phyloP scores from a whole-genome alignment of 2,797 vertebrate species.

The Coreius guichenoti region DNA sequence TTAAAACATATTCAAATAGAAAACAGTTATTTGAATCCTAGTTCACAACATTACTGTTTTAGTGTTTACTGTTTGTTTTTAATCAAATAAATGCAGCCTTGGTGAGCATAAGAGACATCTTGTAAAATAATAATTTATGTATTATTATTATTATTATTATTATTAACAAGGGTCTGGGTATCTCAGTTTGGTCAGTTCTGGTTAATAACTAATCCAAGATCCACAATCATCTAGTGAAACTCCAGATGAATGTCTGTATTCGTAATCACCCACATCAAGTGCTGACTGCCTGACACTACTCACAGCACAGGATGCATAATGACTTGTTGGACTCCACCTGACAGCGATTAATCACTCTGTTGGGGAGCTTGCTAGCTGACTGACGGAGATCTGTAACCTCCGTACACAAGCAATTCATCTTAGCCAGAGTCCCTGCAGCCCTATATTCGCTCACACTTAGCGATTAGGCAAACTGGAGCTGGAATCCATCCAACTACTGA shows the following conservation, averaged over 20 bases:
- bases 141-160: background rate
- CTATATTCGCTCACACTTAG: conserved; percentile 54
- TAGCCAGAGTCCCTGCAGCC: conserved; percentile 62
- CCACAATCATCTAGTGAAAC: background rate
- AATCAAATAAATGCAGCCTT: background rate
- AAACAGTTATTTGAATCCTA: no score
- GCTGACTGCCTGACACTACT: conserved; percentile 48
- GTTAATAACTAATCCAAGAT: background rate
- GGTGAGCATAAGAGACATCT: background rate
- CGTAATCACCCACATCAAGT: conserved; percentile 14
- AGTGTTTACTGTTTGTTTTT: background rate
- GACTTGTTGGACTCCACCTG: conserved; percentile 74
- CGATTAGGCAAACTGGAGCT: conserved; percentile 67
- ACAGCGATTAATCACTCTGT: conserved; percentile 83
- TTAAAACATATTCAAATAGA: no score
- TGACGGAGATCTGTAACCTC: conserved; percentile 72
- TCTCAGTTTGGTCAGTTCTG: conserved; percentile 13
- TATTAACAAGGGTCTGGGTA: conserved; percentile 3
- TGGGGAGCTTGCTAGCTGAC: conserved; percentile 68
- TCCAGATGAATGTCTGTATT: conserved; percentile 23
- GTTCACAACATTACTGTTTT: background rate
- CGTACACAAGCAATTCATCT: conserved; percentile 80
- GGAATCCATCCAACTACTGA: conserved; percentile 73
- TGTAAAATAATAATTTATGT: background rate
- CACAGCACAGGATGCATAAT: conserved; percentile 71